Evolutionary conservation across 2,797 vertebrate species (phyloP).

Genomic region (Gobionotothen gibberifrons): DNA sequence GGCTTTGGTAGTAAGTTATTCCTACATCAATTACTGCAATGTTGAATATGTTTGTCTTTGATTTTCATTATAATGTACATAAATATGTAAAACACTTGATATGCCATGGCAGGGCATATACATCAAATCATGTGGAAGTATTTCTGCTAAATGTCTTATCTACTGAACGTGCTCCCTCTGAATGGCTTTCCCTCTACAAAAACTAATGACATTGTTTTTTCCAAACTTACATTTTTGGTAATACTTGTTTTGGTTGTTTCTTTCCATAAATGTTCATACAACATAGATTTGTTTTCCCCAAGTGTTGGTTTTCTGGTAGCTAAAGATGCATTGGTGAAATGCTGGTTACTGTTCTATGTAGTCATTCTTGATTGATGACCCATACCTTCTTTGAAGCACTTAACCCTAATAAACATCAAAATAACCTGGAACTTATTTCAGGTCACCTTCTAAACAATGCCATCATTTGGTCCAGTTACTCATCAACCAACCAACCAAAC

Average conservation of each 20-base stretch:
- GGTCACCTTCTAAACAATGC: background rate
- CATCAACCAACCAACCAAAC: background rate
- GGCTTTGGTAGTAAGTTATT: background rate
- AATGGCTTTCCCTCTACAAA: background rate
- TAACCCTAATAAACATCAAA: background rate
- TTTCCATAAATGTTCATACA: background rate
- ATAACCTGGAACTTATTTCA: background rate
- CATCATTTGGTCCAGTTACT: background rate
- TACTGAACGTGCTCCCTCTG: background rate
- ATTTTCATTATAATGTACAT: conserved; percentile 9
- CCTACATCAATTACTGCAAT: background rate
- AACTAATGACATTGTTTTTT: background rate
- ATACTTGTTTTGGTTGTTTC: background rate
- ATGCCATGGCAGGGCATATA: background rate
- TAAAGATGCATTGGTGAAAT: background rate
- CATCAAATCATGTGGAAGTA: background rate
- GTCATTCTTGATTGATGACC: too few relatives aligned
- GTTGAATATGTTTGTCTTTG: background rate
- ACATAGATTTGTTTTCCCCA: background rate
- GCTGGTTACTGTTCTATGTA: background rate
- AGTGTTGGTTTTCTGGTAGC: background rate
- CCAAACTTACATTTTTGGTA: background rate
- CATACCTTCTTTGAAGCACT: background rate
- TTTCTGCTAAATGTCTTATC: background rate
- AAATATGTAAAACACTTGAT: background rate